Conservation (phyloP, 2,888 invertebrate species). For the Polydesmus complanatus region DNA sequence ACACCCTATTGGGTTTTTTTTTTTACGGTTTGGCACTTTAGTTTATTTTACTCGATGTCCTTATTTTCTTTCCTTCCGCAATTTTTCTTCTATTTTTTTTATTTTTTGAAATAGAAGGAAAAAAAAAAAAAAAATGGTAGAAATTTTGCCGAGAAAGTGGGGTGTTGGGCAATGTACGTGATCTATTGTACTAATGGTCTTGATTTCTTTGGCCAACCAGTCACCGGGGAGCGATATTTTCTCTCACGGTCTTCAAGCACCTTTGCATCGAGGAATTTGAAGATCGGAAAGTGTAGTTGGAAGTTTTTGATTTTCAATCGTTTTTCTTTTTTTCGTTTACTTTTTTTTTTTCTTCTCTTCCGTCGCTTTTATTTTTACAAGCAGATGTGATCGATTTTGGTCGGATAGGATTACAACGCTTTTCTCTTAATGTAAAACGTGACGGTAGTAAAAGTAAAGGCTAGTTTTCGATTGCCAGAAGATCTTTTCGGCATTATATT, state of each 20-base stretch:
- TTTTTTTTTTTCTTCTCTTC: background rate
- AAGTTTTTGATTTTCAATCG: background rate
- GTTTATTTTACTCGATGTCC: no score
- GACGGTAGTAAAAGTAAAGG: no score
- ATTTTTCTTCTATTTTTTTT: no score
- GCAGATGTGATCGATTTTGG: background rate
- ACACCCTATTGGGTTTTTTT: no score
- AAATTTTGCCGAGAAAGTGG: background rate
- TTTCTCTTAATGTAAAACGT: no score
- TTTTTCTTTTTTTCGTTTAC: no score
- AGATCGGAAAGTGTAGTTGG: background rate
- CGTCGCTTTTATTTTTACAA: background rate
- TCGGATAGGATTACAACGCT: background rate
- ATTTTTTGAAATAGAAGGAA: no score
- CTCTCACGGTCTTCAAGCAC: background rate
- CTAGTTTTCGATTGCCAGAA: no score
- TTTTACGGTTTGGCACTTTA: no score
- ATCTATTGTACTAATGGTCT: background rate
- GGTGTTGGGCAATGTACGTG: background rate
- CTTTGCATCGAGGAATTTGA: background rate
- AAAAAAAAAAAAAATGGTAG: no score
- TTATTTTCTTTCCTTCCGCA: no score
- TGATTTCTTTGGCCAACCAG: background rate
- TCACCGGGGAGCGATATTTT: background rate
- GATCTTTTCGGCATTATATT: no score